Conservation (phyloP, 2,797 vertebrate species). For the Poecilia velifera region DNA sequence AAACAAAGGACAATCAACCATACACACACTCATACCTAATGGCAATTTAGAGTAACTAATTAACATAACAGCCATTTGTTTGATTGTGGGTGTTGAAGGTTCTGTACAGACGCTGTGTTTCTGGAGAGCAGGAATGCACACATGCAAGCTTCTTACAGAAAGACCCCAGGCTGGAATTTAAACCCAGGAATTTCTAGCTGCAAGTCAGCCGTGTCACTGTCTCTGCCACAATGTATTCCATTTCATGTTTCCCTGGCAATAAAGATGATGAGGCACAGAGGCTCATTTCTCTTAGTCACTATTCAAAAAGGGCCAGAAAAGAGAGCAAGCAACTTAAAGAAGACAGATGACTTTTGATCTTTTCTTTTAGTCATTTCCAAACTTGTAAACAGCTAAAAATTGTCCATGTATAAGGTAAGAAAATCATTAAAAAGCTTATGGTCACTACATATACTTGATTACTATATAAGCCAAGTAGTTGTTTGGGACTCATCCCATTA, state of each 20-base stretch:
- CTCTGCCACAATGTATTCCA: not conserved
- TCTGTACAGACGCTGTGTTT: not conserved
- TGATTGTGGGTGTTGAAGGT: not conserved
- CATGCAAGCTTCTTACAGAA: not conserved
- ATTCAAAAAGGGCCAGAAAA: not conserved
- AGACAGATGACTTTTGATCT: not conserved
- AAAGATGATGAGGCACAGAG: not conserved
- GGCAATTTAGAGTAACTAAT: not conserved
- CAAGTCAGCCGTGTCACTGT: not conserved
- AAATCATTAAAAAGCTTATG: not conserved
- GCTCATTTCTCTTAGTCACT: not conserved
- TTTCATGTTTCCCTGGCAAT: not conserved
- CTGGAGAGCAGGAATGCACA: not conserved
- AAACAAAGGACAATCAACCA: not conserved
- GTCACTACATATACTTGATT: not conserved
- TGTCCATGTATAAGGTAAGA: not conserved
- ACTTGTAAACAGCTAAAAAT: not conserved
- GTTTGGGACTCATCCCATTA: not conserved
- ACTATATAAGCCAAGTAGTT: not conserved
- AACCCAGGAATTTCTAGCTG: not conserved
- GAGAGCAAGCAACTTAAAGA: not conserved
- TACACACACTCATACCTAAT: not conserved
- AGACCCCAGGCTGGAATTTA: not conserved
- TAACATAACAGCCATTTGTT: not conserved
- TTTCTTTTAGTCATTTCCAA: not conserved